Evolutionary conservation across 2,888 invertebrate genomes (phyloP).

Genomic region (Notodonta dromedarius): DNA sequence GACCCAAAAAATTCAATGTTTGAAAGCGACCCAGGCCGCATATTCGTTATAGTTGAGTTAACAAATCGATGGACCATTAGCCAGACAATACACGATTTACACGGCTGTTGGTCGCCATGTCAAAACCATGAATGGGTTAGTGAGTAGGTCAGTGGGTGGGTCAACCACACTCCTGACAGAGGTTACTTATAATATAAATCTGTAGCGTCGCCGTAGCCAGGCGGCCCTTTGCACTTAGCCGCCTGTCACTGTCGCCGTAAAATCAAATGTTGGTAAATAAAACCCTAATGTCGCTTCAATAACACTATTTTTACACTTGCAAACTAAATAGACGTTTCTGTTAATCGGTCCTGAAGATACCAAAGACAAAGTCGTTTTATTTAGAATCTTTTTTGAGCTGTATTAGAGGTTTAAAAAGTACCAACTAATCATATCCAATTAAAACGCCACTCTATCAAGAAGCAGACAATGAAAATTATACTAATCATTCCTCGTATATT

Average conservation of each 20-base stretch:
- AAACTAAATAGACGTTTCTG: no score
- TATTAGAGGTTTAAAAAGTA: not conserved
- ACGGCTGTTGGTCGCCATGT: constrained; percentile 37
- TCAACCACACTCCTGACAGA: no score
- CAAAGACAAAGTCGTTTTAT: no score
- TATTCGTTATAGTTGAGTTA: constrained; percentile 52
- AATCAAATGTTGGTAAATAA: not conserved
- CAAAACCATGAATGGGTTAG: constrained; percentile 33
- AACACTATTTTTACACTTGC: no score
- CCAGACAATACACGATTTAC: constrained; percentile 55
- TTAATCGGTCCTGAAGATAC: no score
- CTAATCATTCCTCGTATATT: constrained; percentile 10
- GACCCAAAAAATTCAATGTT: not conserved
- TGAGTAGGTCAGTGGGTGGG: not conserved
- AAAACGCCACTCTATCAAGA: not conserved
- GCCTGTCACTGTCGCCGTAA: not conserved
- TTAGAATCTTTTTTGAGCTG: no score
- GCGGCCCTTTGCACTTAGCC: no score
- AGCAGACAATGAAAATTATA: not conserved
- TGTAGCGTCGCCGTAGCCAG: no score
- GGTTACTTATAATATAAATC: no score
- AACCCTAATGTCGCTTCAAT: no score
- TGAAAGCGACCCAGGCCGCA: constrained; percentile 11
- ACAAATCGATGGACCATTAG: constrained; percentile 65
- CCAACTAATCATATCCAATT: not conserved